These are phyloP conservation scores for Pogoniulus pusillus DNA, from an alignment of 2,797 vertebrate genomes.

Conservation along the genomic window DNA sequence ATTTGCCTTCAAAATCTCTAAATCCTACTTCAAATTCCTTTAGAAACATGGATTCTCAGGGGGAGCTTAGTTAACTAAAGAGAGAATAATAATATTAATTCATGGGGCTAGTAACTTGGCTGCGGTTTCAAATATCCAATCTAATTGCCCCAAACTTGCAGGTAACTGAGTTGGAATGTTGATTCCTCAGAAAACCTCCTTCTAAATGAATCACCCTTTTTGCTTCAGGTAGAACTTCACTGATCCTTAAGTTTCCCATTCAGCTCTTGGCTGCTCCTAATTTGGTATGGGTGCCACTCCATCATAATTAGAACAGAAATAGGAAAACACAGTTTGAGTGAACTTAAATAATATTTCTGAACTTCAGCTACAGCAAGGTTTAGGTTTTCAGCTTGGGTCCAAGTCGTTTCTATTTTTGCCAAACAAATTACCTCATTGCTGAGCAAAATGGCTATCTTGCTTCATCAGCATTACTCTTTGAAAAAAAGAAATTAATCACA, in stretches of 20 bases:
- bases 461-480: conserved; percentile 30
- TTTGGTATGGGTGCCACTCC: not conserved
- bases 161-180: not conserved
- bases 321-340: not conserved
- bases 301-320: not conserved
- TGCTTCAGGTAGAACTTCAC: not conserved
- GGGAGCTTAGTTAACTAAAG: not conserved
- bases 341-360: not conserved
- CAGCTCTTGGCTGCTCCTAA: not conserved
- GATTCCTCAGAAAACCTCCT: not conserved
- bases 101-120: not conserved
- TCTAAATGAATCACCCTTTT: not conserved
- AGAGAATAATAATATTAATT: conserved; percentile 2
- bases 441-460: conserved; percentile 29
- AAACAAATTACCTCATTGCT: conserved; percentile 43
- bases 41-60: not conserved
- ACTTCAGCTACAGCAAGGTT: not conserved
- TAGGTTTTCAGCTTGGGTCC: conserved; percentile 21
- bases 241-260: not conserved
- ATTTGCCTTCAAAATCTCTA: conserved; percentile 1
- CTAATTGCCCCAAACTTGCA: not conserved
- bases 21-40: not conserved
- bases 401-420: conserved; percentile 50
- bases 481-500: conserved; percentile 46
- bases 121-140: not conserved